Conservation (phyloP, 1,140 invertebrate genomes). For the Hyles vespertilio region DNA sequence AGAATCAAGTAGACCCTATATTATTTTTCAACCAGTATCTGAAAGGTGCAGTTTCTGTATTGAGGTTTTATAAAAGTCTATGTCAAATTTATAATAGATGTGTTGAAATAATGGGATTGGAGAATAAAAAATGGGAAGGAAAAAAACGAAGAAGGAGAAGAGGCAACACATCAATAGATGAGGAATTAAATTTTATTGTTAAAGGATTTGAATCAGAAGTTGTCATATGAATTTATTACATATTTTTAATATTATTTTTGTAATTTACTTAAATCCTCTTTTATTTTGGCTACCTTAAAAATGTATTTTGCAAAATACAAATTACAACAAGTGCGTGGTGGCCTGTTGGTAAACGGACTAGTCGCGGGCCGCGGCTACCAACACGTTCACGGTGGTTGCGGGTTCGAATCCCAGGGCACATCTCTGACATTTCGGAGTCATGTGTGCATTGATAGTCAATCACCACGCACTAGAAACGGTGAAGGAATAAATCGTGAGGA, state of each 20-base stretch:
- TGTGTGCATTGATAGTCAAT: too few relatives aligned
- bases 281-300: neutral
- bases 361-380: too few relatives aligned
- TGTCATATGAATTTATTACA: constrained; percentile 35
- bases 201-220: constrained; percentile 63
- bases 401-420: too few relatives aligned
- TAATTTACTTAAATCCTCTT: neutral
- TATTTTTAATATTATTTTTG: constrained; percentile 10
- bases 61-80: constrained; percentile 64
- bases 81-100: constrained; percentile 39
- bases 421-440: too few relatives aligned
- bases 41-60: constrained; percentile 69
- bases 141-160: constrained; percentile 41
- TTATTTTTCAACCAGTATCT: constrained; percentile 74
- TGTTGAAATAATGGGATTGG: constrained; percentile 39
- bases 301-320: too few relatives aligned
- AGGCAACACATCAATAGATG: constrained; percentile 29
- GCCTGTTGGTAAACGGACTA: too few relatives aligned
- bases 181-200: constrained; percentile 46
- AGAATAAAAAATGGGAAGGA: constrained; percentile 24
- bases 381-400: too few relatives aligned
- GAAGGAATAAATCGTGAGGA: too few relatives aligned
- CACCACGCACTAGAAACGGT: too few relatives aligned
- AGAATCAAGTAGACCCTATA: constrained; percentile 71
- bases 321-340: too few relatives aligned